Conservation (phyloP, 2,113 vertebrate genomes). For the Lasiurus borealis region DNA sequence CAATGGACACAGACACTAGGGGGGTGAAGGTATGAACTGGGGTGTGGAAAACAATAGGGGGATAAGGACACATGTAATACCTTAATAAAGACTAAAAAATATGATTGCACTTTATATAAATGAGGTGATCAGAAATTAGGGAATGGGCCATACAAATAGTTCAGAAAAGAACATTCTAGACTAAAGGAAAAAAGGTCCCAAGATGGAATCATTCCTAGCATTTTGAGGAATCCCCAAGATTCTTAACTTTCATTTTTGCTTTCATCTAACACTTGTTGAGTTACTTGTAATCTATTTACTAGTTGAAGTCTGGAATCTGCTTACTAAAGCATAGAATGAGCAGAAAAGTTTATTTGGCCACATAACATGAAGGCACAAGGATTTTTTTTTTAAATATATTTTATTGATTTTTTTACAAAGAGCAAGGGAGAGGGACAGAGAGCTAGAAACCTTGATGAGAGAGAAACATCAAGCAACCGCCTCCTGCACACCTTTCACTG, state of each 20-base stretch:
- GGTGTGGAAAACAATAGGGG: too few species aligned
- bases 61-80: too few species aligned
- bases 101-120: background rate
- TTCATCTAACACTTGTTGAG: background rate
- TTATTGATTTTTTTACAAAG: too few species aligned
- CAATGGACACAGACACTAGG: too few species aligned
- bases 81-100: too few species aligned
- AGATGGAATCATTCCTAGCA: slow-evolving; percentile 16
- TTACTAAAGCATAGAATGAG: slow-evolving; percentile 41
- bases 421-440: too few species aligned
- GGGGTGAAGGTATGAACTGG: too few species aligned
- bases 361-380: background rate
- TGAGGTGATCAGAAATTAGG: slow-evolving; percentile 2
- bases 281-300: slow-evolving; percentile 3
- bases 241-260: slow-evolving; percentile 53
- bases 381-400: background rate
- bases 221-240: slow-evolving; percentile 13
- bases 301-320: slow-evolving; percentile 47
- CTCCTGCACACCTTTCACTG: too few species aligned
- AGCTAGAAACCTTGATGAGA: too few species aligned
- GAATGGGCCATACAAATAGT: background rate
- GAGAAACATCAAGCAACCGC: too few species aligned
- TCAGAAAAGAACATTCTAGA: slow-evolving; percentile 34
- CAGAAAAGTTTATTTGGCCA: slow-evolving; percentile 28
- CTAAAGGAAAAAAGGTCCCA: background rate